Percentiles rank a stretch among this genome's conserved stretches.
Evolutionary conservation across 2,113 vertebrate species (phyloP).

Genomic region (Platanista minor): DNA sequence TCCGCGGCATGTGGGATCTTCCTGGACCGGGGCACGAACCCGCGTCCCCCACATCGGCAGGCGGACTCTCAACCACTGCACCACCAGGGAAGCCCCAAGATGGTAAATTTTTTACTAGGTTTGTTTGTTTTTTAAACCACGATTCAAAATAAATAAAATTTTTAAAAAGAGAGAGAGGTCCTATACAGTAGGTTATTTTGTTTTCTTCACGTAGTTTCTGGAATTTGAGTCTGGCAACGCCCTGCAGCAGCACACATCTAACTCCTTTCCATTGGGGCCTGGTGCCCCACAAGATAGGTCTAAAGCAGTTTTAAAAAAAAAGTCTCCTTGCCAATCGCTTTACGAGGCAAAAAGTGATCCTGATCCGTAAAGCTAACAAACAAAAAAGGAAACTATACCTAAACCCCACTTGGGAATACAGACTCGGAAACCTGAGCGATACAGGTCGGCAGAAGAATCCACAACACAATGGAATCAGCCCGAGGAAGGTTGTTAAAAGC

Average conservation of each 20-base stretch:
- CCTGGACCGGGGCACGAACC: too few relatives aligned
- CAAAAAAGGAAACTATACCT: not conserved
- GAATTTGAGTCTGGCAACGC: rapidly evolving
- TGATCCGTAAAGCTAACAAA: not conserved
- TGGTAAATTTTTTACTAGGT: not conserved
- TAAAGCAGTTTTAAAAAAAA: not conserved
- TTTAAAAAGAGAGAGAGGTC: not conserved
- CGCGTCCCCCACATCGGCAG: too few relatives aligned
- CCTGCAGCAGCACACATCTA: rapidly evolving
- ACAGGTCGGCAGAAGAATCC: not conserved
- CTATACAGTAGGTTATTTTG: not conserved
- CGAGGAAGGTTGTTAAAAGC: not conserved
- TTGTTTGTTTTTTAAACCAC: not conserved
- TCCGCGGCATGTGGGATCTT: too few relatives aligned
- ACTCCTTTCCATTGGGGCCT: rapidly evolving
- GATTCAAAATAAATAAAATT: not conserved
- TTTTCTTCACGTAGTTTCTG: not conserved
- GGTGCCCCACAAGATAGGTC: not conserved
- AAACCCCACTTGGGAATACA: not conserved
- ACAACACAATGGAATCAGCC: rapidly evolving
- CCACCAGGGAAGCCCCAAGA: too few relatives aligned
- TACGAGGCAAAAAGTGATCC: not conserved
- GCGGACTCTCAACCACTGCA: too few relatives aligned
- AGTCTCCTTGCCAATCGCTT: not conserved
- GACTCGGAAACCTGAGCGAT: rapidly evolving